Base-by-base conservation (phyloP, 1,140 invertebrate species). In the Drosophila carrolli region DNA sequence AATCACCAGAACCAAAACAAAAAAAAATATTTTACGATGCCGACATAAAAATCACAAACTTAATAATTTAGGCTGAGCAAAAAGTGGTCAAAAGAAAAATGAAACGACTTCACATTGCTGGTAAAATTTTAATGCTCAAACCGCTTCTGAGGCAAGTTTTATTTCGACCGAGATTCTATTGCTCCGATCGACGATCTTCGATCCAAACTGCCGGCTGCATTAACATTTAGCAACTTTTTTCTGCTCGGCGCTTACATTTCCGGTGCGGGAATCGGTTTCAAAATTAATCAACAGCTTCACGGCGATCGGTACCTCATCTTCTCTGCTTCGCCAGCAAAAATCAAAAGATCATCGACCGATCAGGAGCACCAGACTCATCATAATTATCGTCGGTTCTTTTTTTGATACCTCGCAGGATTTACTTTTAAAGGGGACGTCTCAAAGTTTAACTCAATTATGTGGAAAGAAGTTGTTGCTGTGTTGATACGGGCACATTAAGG, bases 211-310 rank as follows among this genome's bases (percentile, higher is more conserved):
- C 56, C 35, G 65, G 71, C 83, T 60, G 66, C 73, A 89, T 83
- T 83, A 89, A 79, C 83, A 89, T 88, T 86, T 88, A 73, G 75
- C 67, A 81, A 73, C 75, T 77, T 77, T 82, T 84, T 88, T 88
- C 32, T 71, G 71, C 9, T 78, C 48, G 61, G 46, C 50, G 72
- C 56, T 83, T 84, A 89, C 84, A 89, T 89, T 89, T 89, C 84
- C 84, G 84, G 84, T 78, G 80, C 55, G 55, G 44, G 59, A 78
- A 66, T 81, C 81, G 48, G 75, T 78, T 71, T 81, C 79, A 78
- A 81, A 86, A 86, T 86, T 86, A 85, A 85, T 86, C 81, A 89
- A 77, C 81, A 85, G 83, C 83, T 86, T 81, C 79, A 68, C 70
- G 73, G 75, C 41, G 75, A 79, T 85, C 51, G 71, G 65, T 44